Base-by-base conservation (phyloP, 2,797 vertebrate genomes). In the Diglossa cyanea region DNA sequence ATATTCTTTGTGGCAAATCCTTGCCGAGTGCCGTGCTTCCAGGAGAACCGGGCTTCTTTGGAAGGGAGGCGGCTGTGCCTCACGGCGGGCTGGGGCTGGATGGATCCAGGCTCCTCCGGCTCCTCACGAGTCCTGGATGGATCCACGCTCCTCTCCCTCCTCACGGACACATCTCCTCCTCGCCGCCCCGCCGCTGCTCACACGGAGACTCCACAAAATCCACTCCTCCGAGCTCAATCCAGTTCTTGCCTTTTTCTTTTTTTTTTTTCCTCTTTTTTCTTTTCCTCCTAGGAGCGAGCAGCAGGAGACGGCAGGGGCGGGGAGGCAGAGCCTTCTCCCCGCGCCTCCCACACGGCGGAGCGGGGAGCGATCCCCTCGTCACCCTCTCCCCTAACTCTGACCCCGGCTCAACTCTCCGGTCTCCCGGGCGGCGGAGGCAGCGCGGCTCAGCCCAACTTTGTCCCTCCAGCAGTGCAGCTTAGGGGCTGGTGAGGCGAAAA, bases 361-460 rank as follows among this genome's bases (percentile, higher is more conserved):
- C 84, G 92, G 93, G 39, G 16, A 35, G 89, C 66, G 76, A 51
- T 70, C 72, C 84, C 86, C 82, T 90, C 66, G 57, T 23, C 75
- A 23, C 60, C 75, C 70, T 83, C 79, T 60, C 67, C 75, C 88
- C 93, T 95, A 96, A 84, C 95, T 93, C 88, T 82, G 95, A 48
- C 79, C 88, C 86, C 88, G 74, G 84, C 85, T 94, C 90, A 40
- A 77, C 84, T 71, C 95, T 72, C 84, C 61, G 62, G 66, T 84
- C 89, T 94, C 81, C 89, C 35, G 35, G 55, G 54, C 85, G 93
- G 93, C 79, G 63, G 83, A 74, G 90, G 87, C 71, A 86, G 76
- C 37, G 85, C 82, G 86, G 85, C 94, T 63, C 83, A 87, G 35
- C 63, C 89, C 94, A 96, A 96, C 95, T 97, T 94, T 93, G 88